Evolutionary conservation across 2,113 vertebrate species (phyloP), one percentile per base, ranked within the genome.

Genomic region (Grantiella picta): DNA sequence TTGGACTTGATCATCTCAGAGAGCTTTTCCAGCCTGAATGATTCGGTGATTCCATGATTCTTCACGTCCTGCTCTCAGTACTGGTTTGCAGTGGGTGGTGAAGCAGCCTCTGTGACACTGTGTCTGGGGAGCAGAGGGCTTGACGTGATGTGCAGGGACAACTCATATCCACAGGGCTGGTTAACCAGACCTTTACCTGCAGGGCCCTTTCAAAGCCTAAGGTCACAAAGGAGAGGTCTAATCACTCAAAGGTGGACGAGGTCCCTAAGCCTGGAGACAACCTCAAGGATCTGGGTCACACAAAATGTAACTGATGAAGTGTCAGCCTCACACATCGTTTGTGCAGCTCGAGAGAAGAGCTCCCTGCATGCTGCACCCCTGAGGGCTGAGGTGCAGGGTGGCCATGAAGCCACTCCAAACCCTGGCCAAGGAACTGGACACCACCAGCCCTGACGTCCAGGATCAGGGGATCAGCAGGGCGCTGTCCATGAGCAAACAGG

Each of bases 61-160:
- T 16, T 69, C 69, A 36, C 0, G 0, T 57, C n/a, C 57, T 82
- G 47, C 60, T 65, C 16, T 29, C 28, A 3, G 3, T 24, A 5
- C 31, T 56, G 25, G 31, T 72, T 63, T 76, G 75, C 65, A 68
- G 40, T 24, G 61, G 82, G 19, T 38, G 47, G 4, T 44, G 64
- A 57, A 60, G 35, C 45, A 77, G 40, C 59, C 36, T 72, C 24
- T 65, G 70, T 61, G 71, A 19, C 36, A 11, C 60, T 22, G 1
- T 28, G 1, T 31, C 68, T 83, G 56, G 22, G 17, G 23, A 64
- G 29, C 35, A 56, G 57, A 75, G 52, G 28, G 15, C 25, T 40
- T 66, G 57, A 22, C 19, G 5, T 27, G 42, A 23, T 40, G 22
- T 40, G 15, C 59, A 77, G 50, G 42, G 45, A 50, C 47, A 49